These are phyloP conservation scores for Catagonus wagneri DNA, from an alignment of 2,113 vertebrate species.

Conservation along the genomic window DNA sequence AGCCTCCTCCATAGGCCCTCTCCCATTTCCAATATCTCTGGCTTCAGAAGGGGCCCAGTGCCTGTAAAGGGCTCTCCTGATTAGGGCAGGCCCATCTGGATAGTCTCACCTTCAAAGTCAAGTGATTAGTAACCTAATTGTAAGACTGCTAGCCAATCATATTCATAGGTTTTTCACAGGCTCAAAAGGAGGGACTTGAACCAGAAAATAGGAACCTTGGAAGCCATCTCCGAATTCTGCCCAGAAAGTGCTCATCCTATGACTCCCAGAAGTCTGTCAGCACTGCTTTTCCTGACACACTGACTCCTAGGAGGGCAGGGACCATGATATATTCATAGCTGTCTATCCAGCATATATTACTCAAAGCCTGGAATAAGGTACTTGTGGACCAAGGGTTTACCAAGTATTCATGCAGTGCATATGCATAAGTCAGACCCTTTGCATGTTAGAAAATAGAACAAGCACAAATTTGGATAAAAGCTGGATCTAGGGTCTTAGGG, in stretches of 20 bases:
- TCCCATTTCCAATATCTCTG: neutral
- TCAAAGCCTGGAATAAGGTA: slow-evolving; percentile 6
- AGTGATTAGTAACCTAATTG: neutral
- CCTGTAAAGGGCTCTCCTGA: neutral
- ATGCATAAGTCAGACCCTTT: slow-evolving; percentile 58
- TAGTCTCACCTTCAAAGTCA: neutral
- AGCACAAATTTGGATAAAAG: slow-evolving; percentile 58
- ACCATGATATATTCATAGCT: neutral
- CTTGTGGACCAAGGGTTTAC: neutral
- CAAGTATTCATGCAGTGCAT: neutral
- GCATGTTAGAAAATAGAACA: slow-evolving; percentile 62
- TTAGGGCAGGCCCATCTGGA: neutral
- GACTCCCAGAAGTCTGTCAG: neutral
- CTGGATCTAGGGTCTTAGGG: slow-evolving; percentile 28
- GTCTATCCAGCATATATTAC: slow-evolving; percentile 22
- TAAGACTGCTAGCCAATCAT: neutral
- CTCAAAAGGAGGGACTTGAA: neutral
- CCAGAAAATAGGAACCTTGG: neutral
- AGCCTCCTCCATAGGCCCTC: neutral
- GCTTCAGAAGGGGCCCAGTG: neutral
- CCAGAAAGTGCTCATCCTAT: neutral
- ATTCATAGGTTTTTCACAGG: neutral
- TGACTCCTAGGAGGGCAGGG: neutral
- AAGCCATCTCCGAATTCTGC: neutral
- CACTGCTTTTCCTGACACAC: neutral